Conservation (phyloP, 1,140 invertebrate genomes). For the Pseudomyrmex flavicornis region DNA sequence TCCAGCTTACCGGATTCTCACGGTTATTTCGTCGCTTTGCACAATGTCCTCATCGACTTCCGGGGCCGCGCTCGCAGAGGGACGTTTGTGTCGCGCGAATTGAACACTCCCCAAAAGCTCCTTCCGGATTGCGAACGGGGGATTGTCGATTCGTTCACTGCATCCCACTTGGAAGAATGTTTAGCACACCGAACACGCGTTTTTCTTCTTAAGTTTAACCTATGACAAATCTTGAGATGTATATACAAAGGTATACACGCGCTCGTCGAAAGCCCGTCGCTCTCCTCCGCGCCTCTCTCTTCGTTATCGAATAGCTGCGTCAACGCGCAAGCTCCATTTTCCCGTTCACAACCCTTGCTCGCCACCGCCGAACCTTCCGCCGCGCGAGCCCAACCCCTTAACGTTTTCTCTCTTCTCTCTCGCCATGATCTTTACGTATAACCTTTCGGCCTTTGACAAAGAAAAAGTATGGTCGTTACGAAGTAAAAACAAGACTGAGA, state of each 20-base stretch:
- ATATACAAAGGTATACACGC: slow-evolving; percentile 67
- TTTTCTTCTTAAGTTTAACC: slow-evolving; percentile 48
- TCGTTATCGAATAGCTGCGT: slow-evolving; percentile 70
- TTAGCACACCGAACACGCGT: slow-evolving; percentile 49
- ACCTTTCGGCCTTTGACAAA: slow-evolving; percentile 14
- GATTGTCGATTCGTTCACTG: neutral
- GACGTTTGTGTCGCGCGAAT: neutral
- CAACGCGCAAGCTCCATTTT: slow-evolving; percentile 63
- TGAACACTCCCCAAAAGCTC: slow-evolving; percentile 36
- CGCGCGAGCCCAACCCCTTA: slow-evolving; percentile 51
- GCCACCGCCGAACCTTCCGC: slow-evolving; percentile 26
- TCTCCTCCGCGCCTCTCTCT: slow-evolving; percentile 64
- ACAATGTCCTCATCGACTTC: slow-evolving; percentile 16
- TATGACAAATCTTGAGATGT: slow-evolving; percentile 50
- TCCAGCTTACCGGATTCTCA: slow-evolving; percentile 21
- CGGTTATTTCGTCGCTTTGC: neutral
- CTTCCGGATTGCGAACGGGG: neutral
- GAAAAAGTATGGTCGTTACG: slow-evolving; percentile 21
- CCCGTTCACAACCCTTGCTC: slow-evolving; percentile 58
- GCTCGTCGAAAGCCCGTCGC: slow-evolving; percentile 65
- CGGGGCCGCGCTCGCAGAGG: slow-evolving; percentile 6
- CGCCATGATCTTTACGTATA: slow-evolving; percentile 35
- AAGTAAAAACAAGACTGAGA: slow-evolving; percentile 17
- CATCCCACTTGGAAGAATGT: neutral
- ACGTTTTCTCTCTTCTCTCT: slow-evolving; percentile 15